Evolutionary conservation across 1,140 invertebrate genomes (phyloP).

Genomic region (Drosophila willistoni): DNA sequence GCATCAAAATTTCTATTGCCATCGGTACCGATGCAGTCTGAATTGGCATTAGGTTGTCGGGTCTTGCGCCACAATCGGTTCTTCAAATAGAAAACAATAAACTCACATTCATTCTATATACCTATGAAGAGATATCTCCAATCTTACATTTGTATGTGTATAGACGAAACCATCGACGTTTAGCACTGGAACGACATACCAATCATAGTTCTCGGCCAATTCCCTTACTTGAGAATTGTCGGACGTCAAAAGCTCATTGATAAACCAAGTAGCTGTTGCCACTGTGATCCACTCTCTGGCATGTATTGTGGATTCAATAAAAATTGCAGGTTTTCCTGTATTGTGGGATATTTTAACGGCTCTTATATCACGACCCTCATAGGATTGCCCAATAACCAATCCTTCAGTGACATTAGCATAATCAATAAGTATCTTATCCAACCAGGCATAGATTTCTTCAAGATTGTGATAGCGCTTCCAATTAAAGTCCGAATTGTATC

Average conservation of each 20-base stretch:
- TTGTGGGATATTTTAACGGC: constrained; percentile 86
- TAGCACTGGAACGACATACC: constrained; percentile 88
- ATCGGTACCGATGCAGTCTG: constrained; percentile 86
- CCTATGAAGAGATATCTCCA: background rate
- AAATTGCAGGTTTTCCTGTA: constrained; percentile 83
- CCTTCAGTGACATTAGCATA: constrained; percentile 70
- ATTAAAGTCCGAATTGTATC: constrained; percentile 56
- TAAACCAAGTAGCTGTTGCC: constrained; percentile 85
- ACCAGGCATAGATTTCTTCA: constrained; percentile 84
- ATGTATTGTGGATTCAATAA: constrained; percentile 85
- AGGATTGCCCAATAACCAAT: constrained; percentile 83
- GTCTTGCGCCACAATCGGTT: constrained; percentile 85
- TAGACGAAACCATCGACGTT: constrained; percentile 91
- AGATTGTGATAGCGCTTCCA: constrained; percentile 84
- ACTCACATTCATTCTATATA: background rate
- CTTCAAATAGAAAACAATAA: constrained; percentile 52
- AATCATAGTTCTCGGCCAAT: constrained; percentile 84
- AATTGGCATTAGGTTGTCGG: constrained; percentile 69
- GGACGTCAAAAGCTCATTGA: constrained; percentile 84
- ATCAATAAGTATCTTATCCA: constrained; percentile 74
- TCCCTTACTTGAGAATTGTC: constrained; percentile 66
- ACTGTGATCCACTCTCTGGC: constrained; percentile 86
- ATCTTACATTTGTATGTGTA: constrained; percentile 83
- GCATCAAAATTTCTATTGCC: constrained; percentile 89
- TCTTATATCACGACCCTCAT: constrained; percentile 86